phyloP scores from a whole-genome alignment of 2,888 invertebrate genomes.

The Heteromyza rotundicornis region DNA sequence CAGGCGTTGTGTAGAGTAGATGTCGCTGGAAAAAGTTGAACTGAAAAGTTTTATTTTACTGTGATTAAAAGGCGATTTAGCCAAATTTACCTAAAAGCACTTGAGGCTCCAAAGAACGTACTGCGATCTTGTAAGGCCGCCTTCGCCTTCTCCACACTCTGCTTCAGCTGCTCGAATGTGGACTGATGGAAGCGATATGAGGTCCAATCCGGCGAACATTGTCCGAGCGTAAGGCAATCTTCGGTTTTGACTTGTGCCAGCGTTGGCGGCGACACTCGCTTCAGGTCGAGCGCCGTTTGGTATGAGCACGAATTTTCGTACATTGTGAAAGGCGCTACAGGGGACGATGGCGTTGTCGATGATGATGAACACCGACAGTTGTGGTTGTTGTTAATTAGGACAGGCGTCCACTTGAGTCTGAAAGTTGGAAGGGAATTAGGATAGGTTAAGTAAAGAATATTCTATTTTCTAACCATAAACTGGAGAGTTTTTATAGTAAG shows the following conservation, averaged over 20 bases:
- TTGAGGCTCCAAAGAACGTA: slow-evolving; percentile 73
- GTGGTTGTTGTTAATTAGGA: slow-evolving; percentile 30
- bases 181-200: slow-evolving; percentile 84
- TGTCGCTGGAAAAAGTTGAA: slow-evolving; percentile 49
- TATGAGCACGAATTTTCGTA: slow-evolving; percentile 95
- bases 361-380: slow-evolving; percentile 24
- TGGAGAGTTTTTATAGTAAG: no score
- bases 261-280: slow-evolving; percentile 68
- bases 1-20: slow-evolving; percentile 61
- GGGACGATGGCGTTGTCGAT: slow-evolving; percentile 20
- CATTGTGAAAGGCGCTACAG: slow-evolving; percentile 65
- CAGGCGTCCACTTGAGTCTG: slow-evolving; percentile 59
- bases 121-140: slow-evolving; percentile 81
- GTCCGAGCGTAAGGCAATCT: slow-evolving; percentile 62
- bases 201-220: slow-evolving; percentile 75
- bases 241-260: slow-evolving; percentile 64
- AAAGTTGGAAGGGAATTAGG: neutral
- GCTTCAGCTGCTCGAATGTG: slow-evolving; percentile 88
- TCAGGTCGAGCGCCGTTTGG: slow-evolving; percentile 81
- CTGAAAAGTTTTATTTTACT: neutral
- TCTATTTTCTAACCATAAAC: no score
- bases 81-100: slow-evolving; percentile 71
- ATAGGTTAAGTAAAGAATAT: neutral
- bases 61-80: neutral
- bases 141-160: slow-evolving; percentile 89